A percentile compares a stretch with the other conserved stretches of the same genome.
These are phyloP conservation scores for Emydocephalus ijimae DNA, from an alignment of 2,113 vertebrate species.

Conservation along the genomic window DNA sequence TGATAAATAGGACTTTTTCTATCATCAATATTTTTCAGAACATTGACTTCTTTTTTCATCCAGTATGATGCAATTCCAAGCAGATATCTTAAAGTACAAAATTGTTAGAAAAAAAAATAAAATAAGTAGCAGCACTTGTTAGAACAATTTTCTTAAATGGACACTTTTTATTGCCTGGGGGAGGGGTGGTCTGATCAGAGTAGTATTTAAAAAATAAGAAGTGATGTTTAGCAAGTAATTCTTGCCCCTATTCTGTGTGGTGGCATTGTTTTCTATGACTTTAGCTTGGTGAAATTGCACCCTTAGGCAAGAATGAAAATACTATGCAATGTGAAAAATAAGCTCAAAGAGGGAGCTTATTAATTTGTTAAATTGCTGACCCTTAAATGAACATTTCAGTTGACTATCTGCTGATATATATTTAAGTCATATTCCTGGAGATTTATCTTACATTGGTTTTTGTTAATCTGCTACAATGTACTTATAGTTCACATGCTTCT, in stretches of 20 bases:
- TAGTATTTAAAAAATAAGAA: not conserved
- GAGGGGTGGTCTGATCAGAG: not conserved
- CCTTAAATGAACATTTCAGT: not conserved
- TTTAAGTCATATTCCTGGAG: not conserved
- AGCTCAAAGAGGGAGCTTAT: not conserved
- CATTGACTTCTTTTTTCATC: not conserved
- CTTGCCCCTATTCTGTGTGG: not conserved
- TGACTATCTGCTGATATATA: not conserved
- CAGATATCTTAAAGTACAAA: not conserved
- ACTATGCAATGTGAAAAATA: not conserved
- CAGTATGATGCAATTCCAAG: not conserved
- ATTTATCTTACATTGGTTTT: not conserved
- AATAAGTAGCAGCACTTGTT: not conserved
- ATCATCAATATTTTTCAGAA: not conserved
- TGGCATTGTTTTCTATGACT: constrained; percentile 6
- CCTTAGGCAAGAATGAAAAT: not conserved
- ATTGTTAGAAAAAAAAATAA: not conserved
- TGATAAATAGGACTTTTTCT: not conserved
- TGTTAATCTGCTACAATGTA: not conserved
- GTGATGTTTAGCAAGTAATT: not conserved
- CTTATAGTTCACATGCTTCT: not conserved
- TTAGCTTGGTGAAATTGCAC: not conserved
- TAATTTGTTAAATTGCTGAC: not conserved
- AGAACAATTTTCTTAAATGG: not conserved
- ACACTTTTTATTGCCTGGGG: not conserved